Conservation (phyloP, 2,888 invertebrate species). For the Leptogaster cylindrica region DNA sequence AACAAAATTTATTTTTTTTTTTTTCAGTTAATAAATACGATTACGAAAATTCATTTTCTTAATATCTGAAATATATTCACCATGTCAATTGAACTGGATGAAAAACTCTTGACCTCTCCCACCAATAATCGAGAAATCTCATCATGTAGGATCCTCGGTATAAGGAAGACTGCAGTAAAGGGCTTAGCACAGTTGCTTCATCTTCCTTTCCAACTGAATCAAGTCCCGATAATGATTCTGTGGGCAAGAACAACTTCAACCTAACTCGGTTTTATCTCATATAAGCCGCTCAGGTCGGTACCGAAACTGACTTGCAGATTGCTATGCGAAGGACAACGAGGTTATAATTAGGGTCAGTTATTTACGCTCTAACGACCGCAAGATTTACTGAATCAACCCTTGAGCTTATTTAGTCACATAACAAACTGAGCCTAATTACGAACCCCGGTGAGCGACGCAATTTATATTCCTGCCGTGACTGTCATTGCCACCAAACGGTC, state of each 20-base stretch:
- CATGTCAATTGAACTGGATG: too few species aligned
- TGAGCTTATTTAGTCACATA: constrained; percentile 32
- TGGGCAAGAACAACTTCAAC: constrained; percentile 8
- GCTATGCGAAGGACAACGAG: constrained; percentile 4
- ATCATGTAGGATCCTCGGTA: constrained; percentile 1
- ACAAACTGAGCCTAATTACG: constrained; percentile 27
- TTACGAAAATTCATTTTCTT: too few species aligned
- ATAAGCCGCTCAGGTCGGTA: constrained; percentile 9
- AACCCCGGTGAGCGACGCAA: background rate
- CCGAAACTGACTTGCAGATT: constrained; percentile 1
- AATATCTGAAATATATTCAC: too few species aligned
- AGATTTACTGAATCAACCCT: constrained; percentile 31
- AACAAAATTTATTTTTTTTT: too few species aligned
- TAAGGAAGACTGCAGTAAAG: constrained; percentile 1
- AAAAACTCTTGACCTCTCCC: too few species aligned
- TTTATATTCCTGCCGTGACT: too few species aligned
- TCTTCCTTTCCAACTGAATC: constrained; percentile 20
- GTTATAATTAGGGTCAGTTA: constrained; percentile 23
- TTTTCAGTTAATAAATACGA: too few species aligned
- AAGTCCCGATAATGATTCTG: constrained; percentile 21
- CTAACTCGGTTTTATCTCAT: background rate
- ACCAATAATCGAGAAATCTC: too few species aligned
- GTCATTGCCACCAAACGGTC: too few species aligned
- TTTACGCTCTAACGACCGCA: constrained; percentile 19
- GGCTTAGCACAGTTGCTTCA: constrained; percentile 7